Evolutionary conservation across 1,140 invertebrate species (phyloP).

Genomic region (Caenorhabditis latens): DNA sequence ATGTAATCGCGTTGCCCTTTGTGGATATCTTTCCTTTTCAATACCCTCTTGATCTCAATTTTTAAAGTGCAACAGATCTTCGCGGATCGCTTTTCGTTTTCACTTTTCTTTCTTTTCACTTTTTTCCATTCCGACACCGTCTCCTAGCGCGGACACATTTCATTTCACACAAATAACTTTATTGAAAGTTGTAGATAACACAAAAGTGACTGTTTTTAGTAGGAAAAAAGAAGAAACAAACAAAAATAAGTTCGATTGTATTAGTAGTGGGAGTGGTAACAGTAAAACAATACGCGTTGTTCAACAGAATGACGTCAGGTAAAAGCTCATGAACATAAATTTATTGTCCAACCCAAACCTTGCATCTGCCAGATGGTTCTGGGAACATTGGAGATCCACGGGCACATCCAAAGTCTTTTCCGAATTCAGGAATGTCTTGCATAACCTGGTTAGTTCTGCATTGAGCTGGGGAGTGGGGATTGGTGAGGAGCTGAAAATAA

Average conservation of each 20-base stretch:
- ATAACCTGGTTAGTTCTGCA: conserved; percentile 67
- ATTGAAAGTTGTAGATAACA: too few relatives aligned
- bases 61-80: conserved; percentile 25
- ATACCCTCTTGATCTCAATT: background rate
- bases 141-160: too few relatives aligned
- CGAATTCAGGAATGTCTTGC: conserved; percentile 68
- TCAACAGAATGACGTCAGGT: background rate
- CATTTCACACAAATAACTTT: too few relatives aligned
- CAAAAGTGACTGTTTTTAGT: too few relatives aligned
- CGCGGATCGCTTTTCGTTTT: background rate
- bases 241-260: background rate
- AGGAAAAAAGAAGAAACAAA: background rate
- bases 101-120: background rate
- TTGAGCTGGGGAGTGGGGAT: conserved; percentile 63
- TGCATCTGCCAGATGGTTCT: conserved; percentile 58
- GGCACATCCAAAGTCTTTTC: conserved; percentile 63
- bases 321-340: background rate
- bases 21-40: conserved; percentile 19
- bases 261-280: background rate
- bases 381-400: conserved; percentile 66
- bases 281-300: background rate
- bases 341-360: conserved; percentile 67
- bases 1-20: conserved; percentile 23
- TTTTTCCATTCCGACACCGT: background rate
- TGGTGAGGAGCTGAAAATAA: conserved; percentile 65